Conservation (phyloP, 2,113 vertebrate genomes). For the Montifringilla adamsi region DNA sequence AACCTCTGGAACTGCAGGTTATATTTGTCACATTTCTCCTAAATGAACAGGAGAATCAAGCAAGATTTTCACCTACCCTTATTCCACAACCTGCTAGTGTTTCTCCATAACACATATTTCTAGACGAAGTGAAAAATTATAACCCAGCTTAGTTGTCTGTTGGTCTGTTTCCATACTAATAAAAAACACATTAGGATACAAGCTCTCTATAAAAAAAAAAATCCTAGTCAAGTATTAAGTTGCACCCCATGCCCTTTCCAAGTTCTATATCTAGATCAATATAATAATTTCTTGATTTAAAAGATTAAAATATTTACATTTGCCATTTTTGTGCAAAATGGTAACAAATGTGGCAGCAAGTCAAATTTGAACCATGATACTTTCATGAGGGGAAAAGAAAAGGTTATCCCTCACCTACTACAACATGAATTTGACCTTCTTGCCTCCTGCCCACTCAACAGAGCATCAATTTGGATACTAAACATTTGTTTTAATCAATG, state of each 20-base stretch:
- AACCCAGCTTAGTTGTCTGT: background rate
- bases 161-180: background rate
- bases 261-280: background rate
- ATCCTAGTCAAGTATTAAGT: background rate
- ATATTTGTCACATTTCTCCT: background rate
- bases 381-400: background rate
- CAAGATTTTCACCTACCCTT: background rate
- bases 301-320: background rate
- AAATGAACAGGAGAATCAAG: background rate
- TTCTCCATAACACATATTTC: background rate
- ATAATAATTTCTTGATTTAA: background rate
- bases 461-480: background rate
- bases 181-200: background rate
- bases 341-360: background rate
- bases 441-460: background rate
- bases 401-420: background rate
- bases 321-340: background rate
- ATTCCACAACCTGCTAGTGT: background rate
- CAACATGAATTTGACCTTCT: background rate
- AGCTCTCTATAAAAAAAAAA: background rate
- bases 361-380: background rate
- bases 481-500: background rate
- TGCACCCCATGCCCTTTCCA: background rate
- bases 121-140: background rate
- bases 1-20: background rate